Evolutionary conservation across 2,888 invertebrate genomes (phyloP).

Genomic region (Steinernema carpocapsae): DNA sequence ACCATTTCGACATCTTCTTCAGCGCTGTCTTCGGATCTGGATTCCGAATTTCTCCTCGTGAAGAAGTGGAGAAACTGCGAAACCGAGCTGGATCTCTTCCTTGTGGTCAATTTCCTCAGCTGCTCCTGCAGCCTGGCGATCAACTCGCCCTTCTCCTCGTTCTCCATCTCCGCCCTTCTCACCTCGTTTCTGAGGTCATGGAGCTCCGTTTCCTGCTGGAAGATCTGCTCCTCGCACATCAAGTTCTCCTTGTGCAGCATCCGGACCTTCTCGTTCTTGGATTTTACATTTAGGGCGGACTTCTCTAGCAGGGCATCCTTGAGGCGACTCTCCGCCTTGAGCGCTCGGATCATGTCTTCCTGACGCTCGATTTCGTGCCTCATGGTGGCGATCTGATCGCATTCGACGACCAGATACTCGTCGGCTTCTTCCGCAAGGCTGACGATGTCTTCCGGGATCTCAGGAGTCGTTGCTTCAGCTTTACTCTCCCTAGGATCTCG

Average conservation of each 20-base stretch:
- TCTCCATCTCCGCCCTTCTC: neutral
- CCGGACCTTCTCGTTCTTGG: neutral
- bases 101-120: conserved; percentile 34
- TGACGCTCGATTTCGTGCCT: neutral
- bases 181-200: neutral
- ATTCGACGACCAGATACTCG: neutral
- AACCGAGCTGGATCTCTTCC: conserved; percentile 8
- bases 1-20: neutral
- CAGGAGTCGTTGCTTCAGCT: no score
- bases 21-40: neutral
- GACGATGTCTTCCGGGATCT: no score
- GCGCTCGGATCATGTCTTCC: neutral
- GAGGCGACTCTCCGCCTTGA: neutral
- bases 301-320: neutral
- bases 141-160: neutral
- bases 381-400: neutral
- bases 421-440: conserved; percentile 6
- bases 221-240: neutral
- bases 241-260: neutral
- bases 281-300: neutral
- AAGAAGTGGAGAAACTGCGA: neutral
- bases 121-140: neutral
- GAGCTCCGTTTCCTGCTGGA: neutral
- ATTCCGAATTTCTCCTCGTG: neutral
- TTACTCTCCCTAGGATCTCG: no score